phyloP scores from a whole-genome alignment of 2,888 invertebrate species.

The Apantesis nais region DNA sequence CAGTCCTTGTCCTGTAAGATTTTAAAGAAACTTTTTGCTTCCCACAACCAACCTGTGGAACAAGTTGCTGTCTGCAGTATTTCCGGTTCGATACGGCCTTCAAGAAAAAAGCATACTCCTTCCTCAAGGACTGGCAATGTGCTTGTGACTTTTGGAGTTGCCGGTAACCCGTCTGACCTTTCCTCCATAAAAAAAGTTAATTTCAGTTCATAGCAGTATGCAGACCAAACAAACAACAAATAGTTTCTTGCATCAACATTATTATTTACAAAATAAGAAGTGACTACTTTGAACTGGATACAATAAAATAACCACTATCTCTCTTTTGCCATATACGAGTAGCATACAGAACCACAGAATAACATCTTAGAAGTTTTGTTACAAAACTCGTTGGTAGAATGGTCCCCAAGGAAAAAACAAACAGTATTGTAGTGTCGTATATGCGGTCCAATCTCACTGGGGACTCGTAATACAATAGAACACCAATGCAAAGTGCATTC shows the following conservation, averaged over 20 bases:
- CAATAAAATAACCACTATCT: not conserved
- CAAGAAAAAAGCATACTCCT: too few species aligned
- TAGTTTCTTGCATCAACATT: not conserved
- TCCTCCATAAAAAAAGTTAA: too few species aligned
- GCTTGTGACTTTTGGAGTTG: too few species aligned
- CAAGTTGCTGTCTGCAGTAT: too few species aligned
- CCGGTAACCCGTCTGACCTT: too few species aligned
- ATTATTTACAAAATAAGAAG: not conserved
- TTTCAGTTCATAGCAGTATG: not conserved
- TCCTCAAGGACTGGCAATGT: too few species aligned
- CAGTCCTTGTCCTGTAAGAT: too few species aligned
- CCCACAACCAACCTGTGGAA: too few species aligned
- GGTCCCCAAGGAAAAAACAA: conserved; percentile 15
- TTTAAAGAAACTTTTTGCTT: too few species aligned
- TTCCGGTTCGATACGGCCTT: too few species aligned
- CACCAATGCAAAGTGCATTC: conserved; percentile 16
- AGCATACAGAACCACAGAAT: not conserved
- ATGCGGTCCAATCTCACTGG: conserved; percentile 4
- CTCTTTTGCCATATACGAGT: not conserved
- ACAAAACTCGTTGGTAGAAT: conserved; percentile 15
- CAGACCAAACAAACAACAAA: not conserved
- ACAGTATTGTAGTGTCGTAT: conserved; percentile 13
- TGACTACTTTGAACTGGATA: not conserved
- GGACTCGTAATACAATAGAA: conserved; percentile 16
- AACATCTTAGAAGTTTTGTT: conserved; percentile 6